These are phyloP conservation scores for Pitangus sulphuratus DNA, from an alignment of 2,797 vertebrate species.

Conservation along the genomic window DNA sequence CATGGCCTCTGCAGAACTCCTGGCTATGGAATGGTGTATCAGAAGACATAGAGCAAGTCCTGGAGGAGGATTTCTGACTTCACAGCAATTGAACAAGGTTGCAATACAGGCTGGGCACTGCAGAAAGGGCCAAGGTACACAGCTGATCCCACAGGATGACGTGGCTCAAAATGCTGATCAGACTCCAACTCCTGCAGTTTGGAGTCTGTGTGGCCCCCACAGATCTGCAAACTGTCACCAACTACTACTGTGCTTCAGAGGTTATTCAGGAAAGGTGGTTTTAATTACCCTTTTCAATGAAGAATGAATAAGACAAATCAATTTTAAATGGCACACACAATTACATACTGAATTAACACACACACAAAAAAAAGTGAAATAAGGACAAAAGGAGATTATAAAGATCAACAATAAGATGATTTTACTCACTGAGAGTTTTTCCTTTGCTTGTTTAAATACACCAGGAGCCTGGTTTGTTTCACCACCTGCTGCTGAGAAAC, in stretches of 20 bases:
- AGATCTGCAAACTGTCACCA: neutral
- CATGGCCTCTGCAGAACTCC: neutral
- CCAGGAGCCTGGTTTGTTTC: slow-evolving; percentile 88
- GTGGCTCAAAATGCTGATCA: neutral
- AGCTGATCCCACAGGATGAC: neutral
- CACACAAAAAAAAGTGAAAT: neutral
- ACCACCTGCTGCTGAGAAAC: slow-evolving; percentile 78
- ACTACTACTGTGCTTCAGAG: neutral
- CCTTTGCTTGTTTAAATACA: slow-evolving; percentile 90
- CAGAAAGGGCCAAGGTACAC: neutral
- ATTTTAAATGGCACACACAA: neutral
- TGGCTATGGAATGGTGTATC: neutral
- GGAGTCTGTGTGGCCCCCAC: neutral
- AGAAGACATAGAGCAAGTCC: neutral
- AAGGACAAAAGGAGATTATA: neutral
- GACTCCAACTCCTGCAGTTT: neutral
- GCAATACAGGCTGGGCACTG: neutral
- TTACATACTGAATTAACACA: neutral
- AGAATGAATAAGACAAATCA: neutral
- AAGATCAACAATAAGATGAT: slow-evolving; percentile 3
- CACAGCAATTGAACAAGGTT: neutral
- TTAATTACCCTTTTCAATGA: slow-evolving; percentile 1
- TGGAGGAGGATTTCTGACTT: neutral
- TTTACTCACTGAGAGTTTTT: slow-evolving; percentile 90
- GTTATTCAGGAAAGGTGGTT: neutral